Percentiles rank a stretch among this genome's conserved stretches.
Evolutionary conservation across 2,797 vertebrate genomes (phyloP).

Genomic region (Cynodonichthys magdalenae): DNA sequence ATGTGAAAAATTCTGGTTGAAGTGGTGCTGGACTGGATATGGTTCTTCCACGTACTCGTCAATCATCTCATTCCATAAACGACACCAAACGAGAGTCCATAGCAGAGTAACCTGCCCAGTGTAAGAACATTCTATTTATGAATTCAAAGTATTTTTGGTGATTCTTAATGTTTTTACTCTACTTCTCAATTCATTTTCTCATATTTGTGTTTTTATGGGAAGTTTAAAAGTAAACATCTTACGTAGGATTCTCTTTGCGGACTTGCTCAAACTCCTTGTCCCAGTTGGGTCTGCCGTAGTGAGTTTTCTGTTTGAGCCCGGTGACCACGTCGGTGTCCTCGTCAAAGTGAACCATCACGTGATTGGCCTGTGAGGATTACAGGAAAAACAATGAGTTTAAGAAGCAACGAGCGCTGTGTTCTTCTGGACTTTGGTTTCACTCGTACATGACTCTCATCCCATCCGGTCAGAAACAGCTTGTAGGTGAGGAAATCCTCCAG

Average conservation of each 20-base stretch:
- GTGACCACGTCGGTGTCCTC: slow-evolving; percentile 86
- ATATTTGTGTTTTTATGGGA: no score
- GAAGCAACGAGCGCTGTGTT: not conserved
- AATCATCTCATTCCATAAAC: no score
- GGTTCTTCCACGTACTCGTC: no score
- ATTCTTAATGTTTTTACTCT: no score
- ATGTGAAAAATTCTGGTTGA: no score
- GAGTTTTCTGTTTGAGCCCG: slow-evolving; percentile 91
- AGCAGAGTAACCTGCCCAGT: no score
- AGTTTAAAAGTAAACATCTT: slow-evolving; percentile 45
- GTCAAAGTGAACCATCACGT: slow-evolving; percentile 84
- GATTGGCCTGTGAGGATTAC: slow-evolving; percentile 75
- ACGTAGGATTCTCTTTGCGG: slow-evolving; percentile 88
- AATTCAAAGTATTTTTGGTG: no score
- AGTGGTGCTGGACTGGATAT: no score
- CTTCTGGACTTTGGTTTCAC: slow-evolving; percentile 10
- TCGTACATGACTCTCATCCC: slow-evolving; percentile 89
- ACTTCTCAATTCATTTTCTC: no score
- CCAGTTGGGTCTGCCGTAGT: slow-evolving; percentile 91
- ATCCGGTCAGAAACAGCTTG: slow-evolving; percentile 90
- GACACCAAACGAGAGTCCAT: no score
- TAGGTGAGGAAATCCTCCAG: slow-evolving; percentile 90
- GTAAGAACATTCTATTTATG: no score
- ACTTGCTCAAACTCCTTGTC: slow-evolving; percentile 89
- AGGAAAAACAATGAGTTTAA: not conserved